Percentiles rank a stretch among this genome's conserved stretches.
Conservation (phyloP, 2,113 vertebrate genomes). For the Myocastor coypus region DNA sequence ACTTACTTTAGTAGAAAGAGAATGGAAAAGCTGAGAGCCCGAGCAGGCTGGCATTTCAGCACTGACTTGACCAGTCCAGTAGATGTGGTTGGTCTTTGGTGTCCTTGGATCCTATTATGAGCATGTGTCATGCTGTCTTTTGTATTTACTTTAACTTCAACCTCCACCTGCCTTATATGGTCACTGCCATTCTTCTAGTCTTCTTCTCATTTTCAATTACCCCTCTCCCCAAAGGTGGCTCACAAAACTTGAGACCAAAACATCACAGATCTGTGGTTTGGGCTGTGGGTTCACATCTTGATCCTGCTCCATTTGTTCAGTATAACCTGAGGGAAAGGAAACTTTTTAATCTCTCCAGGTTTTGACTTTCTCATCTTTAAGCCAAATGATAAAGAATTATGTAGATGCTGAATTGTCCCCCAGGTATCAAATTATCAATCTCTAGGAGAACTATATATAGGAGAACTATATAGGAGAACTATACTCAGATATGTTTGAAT, state of each 20-base stretch:
- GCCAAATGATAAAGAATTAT: background rate
- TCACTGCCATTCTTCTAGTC: background rate
- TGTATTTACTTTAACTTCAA: background rate
- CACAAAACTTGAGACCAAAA: background rate
- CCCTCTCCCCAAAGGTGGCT: background rate
- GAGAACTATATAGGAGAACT: background rate
- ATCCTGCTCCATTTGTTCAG: background rate
- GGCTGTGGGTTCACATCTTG: background rate
- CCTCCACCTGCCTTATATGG: background rate
- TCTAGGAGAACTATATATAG: background rate
- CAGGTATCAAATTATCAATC: background rate
- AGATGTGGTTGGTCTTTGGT: background rate
- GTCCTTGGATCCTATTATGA: background rate
- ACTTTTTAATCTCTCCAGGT: background rate
- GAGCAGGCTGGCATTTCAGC: background rate
- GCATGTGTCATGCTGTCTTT: background rate
- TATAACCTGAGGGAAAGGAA: background rate
- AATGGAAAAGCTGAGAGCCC: background rate
- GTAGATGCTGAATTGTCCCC: background rate
- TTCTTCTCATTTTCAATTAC: slow-evolving; percentile 22
- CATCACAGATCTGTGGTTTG: background rate
- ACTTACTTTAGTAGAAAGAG: background rate
- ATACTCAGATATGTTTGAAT: background rate
- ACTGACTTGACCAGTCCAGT: background rate
- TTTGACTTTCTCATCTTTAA: slow-evolving; percentile 27